These are phyloP conservation scores for Philantomba maxwellii DNA, from an alignment of 2,113 vertebrate genomes.

Conservation along the genomic window DNA sequence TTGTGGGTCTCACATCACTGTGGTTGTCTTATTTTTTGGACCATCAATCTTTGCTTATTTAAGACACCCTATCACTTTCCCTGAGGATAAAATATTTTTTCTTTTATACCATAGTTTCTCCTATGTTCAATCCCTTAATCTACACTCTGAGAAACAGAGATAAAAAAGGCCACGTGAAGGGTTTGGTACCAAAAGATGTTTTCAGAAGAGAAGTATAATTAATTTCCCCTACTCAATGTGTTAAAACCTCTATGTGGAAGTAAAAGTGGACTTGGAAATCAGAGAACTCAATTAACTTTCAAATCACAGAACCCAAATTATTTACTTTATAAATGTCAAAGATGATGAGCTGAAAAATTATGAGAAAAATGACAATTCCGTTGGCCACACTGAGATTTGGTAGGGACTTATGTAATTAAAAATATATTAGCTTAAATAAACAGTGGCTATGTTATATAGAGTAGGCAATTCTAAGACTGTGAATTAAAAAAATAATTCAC, in stretches of 20 bases:
- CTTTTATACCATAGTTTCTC: conserved; percentile 14
- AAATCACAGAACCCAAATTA: not conserved
- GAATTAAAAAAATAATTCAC: not conserved
- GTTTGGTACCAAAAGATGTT: not conserved
- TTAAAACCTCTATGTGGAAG: not conserved
- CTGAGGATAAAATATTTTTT: conserved; percentile 45
- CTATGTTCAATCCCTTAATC: conserved; percentile 41
- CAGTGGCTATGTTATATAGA: not conserved
- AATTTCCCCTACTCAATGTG: not conserved
- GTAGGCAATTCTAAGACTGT: not conserved
- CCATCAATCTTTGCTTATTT: conserved; percentile 1
- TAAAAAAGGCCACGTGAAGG: not conserved
- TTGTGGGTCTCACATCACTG: not conserved
- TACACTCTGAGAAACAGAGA: conserved; percentile 43
- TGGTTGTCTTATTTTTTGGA: not conserved
- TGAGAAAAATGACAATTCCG: not conserved
- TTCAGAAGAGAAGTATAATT: not conserved
- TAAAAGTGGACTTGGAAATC: not conserved
- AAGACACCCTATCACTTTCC: not conserved
- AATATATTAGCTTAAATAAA: not conserved
- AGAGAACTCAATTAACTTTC: not conserved
- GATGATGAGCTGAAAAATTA: not conserved
- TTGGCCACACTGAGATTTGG: not conserved
- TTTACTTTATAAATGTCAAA: not conserved
- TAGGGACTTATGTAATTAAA: not conserved